Percentiles rank a stretch among this genome's conserved stretches.
These are phyloP conservation scores for Drosophila busckii DNA, from an alignment of 1,140 invertebrate genomes.

Conservation along the genomic window DNA sequence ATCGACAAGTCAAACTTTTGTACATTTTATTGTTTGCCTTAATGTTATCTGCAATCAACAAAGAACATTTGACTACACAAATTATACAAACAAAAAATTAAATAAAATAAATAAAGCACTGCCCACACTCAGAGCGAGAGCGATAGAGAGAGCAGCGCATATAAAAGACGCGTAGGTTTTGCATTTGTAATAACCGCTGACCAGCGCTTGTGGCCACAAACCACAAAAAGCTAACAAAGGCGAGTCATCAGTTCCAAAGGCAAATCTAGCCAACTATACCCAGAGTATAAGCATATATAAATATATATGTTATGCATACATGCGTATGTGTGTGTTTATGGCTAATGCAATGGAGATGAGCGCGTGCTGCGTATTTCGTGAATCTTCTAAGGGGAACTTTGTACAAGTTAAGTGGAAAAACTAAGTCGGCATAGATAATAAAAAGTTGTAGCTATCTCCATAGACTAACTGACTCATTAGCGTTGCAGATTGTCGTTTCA, in stretches of 20 bases:
- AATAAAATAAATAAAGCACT: conserved; percentile 54
- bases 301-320: conserved; percentile 1
- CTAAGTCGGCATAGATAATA: too few species aligned
- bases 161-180: conserved; percentile 59
- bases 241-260: conserved; percentile 4
- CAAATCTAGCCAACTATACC: too few species aligned
- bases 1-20: conserved; percentile 41
- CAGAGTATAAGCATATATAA: neutral
- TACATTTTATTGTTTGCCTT: conserved; percentile 33
- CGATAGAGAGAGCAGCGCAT: conserved; percentile 28
- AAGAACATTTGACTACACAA: conserved; percentile 72
- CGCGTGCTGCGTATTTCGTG: conserved; percentile 6
- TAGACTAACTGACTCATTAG: too few species aligned
- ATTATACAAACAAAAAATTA: conserved; percentile 31
- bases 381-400: neutral
- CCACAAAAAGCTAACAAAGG: conserved; percentile 29
- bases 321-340: neutral
- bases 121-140: conserved; percentile 33
- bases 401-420: neutral
- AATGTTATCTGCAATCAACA: conserved; percentile 36
- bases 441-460: too few species aligned
- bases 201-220: conserved; percentile 20
- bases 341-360: conserved; percentile 15
- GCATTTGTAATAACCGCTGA: conserved; percentile 59
- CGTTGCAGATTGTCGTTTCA: too few species aligned